These are phyloP conservation scores for Cryptoblepharus egeriae DNA, from an alignment of 2,797 vertebrate species.

Conservation along the genomic window DNA sequence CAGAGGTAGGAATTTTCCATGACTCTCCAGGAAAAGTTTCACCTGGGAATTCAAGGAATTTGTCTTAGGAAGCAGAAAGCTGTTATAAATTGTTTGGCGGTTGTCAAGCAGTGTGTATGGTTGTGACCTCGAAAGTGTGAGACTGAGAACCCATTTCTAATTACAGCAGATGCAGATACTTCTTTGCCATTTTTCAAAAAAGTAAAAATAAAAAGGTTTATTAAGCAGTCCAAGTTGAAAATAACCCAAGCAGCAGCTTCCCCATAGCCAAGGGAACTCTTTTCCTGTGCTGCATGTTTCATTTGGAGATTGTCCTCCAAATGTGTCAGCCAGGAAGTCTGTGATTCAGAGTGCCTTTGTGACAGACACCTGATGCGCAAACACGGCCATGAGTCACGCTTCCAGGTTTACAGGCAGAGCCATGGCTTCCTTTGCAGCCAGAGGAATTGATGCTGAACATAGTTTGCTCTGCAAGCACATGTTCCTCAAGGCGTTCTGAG, in stretches of 20 bases:
- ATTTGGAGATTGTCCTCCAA: slow-evolving; percentile 52
- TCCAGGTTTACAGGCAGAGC: slow-evolving; percentile 36
- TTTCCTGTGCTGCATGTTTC: slow-evolving; percentile 68
- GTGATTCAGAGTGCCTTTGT: slow-evolving; percentile 68
- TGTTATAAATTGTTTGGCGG: not conserved
- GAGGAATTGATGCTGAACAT: slow-evolving; percentile 35
- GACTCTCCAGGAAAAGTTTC: no score
- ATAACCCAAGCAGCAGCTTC: slow-evolving; percentile 30
- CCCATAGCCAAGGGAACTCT: slow-evolving; percentile 43
- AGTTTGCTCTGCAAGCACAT: not conserved
- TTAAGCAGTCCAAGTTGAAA: slow-evolving; percentile 54
- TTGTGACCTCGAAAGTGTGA: not conserved
- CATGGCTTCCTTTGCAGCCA: slow-evolving; percentile 23
- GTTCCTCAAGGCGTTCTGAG: slow-evolving; percentile 15
- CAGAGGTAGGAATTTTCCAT: not conserved
- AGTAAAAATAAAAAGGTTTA: not conserved
- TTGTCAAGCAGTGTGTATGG: not conserved
- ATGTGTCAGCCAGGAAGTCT: slow-evolving; percentile 56
- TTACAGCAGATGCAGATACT: slow-evolving; percentile 31
- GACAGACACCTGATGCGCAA: slow-evolving; percentile 59
- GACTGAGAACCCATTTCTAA: slow-evolving; percentile 31
- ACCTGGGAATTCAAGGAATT: not conserved
- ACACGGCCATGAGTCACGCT: slow-evolving; percentile 54
- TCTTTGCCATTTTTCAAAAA: not conserved
- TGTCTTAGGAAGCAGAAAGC: slow-evolving; percentile 29